Evolutionary conservation across 2,888 invertebrate species (phyloP).

Genomic region (Mayetiola destructor): DNA sequence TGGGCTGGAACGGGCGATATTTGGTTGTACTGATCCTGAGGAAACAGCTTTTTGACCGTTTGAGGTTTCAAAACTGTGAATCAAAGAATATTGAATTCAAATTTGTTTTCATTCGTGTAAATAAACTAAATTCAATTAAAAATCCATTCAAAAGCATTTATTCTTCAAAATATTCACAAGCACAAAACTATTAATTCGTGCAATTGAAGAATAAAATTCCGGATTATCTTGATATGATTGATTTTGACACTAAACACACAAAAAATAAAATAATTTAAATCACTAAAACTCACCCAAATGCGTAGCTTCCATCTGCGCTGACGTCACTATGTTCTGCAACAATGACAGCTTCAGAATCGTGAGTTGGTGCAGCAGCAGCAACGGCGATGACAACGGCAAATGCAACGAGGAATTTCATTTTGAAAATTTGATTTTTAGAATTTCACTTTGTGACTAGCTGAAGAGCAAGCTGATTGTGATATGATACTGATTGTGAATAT

Average conservation of each 20-base stretch:
- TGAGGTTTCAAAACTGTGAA: not conserved
- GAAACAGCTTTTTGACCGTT: not conserved
- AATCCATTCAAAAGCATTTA: too few relatives aligned
- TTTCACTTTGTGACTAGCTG: constrained; percentile 7
- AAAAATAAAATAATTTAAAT: not conserved
- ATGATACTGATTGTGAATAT: not conserved
- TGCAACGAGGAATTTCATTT: constrained; percentile 26
- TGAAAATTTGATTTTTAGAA: constrained; percentile 15
- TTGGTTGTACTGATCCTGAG: not conserved
- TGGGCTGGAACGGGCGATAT: not conserved
- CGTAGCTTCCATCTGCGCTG: constrained; percentile 3
- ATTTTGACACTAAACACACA: too few relatives aligned
- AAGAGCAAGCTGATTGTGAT: not conserved
- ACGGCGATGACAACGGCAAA: constrained; percentile 27
- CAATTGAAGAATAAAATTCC: not conserved
- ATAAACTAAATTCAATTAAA: too few relatives aligned
- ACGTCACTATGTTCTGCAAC: not conserved
- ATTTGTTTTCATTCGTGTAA: too few relatives aligned
- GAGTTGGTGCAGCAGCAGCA: constrained; percentile 26
- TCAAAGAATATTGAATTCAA: not conserved
- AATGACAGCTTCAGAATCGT: constrained; percentile 3
- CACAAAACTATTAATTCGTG: too few relatives aligned
- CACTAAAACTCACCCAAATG: not conserved
- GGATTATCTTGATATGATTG: too few relatives aligned
- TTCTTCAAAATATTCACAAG: too few relatives aligned